Evolutionary conservation across 2,797 vertebrate species (phyloP), one percentile per base, ranked within the genome.

Genomic region (Pagetopsis macropterus): DNA sequence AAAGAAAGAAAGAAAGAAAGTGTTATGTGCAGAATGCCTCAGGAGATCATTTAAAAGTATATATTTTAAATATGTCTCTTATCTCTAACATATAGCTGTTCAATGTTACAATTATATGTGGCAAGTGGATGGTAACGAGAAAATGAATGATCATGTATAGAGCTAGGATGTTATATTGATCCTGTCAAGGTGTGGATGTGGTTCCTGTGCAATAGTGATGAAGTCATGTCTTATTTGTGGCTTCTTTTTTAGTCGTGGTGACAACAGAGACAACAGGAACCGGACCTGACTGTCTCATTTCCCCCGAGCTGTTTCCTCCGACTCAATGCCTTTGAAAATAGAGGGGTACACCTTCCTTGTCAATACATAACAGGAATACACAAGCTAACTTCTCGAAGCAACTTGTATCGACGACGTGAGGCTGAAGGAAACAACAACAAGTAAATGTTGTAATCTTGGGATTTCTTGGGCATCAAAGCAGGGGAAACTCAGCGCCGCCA

Each of bases 281-380:
- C 83, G 82, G 78, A 82, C 73, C 90, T 88, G 86, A 90, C 86
- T 85, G 76, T 70, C 83, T 84, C 65, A 85, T 89, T 93, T 93
- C 88, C 91, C 82, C 83, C 41, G 74, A 80, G 85, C 85, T 70
- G 76, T 84, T 94, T 94, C 91, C 93, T 94, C 89, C 90, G 84
- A 89, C 78, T 85, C 89, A 92, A 68, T 79, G 74, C 61, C 65
- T 89, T 83, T 75, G 65, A 77, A 17, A 45, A 49, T 65, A 49
- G 15, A 62, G 43, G 64, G 63, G 70, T 10, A 69, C 61, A 46
- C 49, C 46, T 21, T 27, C 6, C 67, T 46, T 56, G 49, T 43
- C 44, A 72, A 65, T 63, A 3, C 10, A 44, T n/a, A 27, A 23
- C 8, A 51, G 12, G 10, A 40, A 44, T 9, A n/a, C 41, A 54